Percentiles rank a stretch among this genome's conserved stretches.
Conservation (phyloP, 2,888 invertebrate genomes). For the Tachina fera region DNA sequence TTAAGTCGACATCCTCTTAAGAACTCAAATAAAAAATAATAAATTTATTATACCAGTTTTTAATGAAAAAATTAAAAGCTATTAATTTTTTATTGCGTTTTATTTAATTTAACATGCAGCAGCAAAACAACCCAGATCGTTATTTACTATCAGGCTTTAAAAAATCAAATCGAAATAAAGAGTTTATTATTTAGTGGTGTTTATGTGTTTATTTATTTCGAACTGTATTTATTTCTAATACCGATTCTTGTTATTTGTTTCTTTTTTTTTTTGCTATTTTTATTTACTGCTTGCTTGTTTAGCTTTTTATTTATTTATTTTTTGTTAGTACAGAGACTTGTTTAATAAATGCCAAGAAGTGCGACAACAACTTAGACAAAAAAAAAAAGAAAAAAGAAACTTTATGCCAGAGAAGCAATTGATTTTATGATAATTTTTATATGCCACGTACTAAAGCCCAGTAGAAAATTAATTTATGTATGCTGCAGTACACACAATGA, state of each 20-base stretch:
- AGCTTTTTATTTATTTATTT: neutral
- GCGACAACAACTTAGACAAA: neutral
- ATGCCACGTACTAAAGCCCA: constrained; percentile 41
- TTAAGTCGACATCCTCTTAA: no score
- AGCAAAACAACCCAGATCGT: no score
- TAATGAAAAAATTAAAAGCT: no score
- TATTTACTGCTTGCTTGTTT: neutral
- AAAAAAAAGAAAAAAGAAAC: constrained; percentile 1
- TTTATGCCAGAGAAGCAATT: constrained; percentile 47
- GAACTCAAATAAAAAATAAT: no score
- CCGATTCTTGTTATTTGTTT: neutral
- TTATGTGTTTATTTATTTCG: neutral
- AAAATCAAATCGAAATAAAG: neutral
- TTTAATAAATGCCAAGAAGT: constrained; percentile 22
- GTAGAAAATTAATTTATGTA: constrained; percentile 33
- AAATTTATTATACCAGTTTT: no score
- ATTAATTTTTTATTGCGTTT: no score
- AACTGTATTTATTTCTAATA: constrained; percentile 3
- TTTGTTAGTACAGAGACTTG: neutral
- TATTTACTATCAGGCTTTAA: neutral
- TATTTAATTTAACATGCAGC: no score
- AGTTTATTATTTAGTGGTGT: constrained; percentile 2
- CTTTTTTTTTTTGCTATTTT: neutral
- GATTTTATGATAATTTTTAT: constrained; percentile 65
- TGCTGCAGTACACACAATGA: neutral